Evolutionary conservation across 2,797 vertebrate species (phyloP).

Genomic region (Acipenser transmontanus): DNA sequence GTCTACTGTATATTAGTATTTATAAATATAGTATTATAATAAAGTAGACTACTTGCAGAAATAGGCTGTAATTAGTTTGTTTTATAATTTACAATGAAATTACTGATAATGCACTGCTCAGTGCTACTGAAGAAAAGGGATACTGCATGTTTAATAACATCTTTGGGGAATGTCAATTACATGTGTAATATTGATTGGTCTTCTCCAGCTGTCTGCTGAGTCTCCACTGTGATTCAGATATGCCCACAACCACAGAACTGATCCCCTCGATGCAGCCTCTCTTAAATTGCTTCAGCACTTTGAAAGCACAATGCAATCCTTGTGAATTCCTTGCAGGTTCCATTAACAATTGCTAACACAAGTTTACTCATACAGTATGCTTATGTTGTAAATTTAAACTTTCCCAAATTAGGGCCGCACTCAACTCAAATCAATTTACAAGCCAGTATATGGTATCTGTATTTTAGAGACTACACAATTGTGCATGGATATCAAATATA

Average conservation of each 20-base stretch:
- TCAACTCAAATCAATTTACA: too few species aligned
- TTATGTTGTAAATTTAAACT: too few species aligned
- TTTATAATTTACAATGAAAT: too few species aligned
- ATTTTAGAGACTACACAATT: too few species aligned
- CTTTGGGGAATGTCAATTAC: conserved; percentile 35
- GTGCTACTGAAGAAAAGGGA: conserved; percentile 18
- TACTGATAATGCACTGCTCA: too few species aligned
- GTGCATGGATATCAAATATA: too few species aligned
- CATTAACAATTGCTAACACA: not conserved
- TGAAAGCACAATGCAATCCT: not conserved
- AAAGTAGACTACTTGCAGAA: too few species aligned
- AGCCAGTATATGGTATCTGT: too few species aligned
- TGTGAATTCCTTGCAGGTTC: not conserved
- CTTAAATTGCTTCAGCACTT: not conserved
- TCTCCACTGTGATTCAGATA: not conserved
- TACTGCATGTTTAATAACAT: conserved; percentile 31
- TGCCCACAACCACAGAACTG: not conserved
- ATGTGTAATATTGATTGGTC: conserved; percentile 27
- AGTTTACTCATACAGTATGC: not conserved
- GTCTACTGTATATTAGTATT: too few species aligned
- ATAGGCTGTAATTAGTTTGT: too few species aligned
- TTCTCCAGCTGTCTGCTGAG: not conserved
- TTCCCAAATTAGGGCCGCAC: too few species aligned
- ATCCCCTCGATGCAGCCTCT: not conserved
- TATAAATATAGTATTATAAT: too few species aligned